Evolutionary conservation across 2,113 vertebrate genomes (phyloP).

Genomic region (Spilogale gracilis): DNA sequence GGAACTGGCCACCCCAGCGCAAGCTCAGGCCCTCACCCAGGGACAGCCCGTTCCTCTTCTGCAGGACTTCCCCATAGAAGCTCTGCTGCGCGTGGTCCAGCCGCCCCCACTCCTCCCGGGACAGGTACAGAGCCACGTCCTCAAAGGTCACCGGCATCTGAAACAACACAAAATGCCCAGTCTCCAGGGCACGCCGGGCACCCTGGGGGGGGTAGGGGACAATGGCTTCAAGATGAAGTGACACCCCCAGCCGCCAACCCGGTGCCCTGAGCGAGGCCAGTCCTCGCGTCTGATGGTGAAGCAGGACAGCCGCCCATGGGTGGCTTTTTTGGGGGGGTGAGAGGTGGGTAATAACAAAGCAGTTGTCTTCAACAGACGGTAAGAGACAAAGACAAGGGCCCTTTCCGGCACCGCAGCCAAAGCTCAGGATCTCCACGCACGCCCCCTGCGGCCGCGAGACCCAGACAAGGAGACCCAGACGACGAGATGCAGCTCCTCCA

Average conservation of each 20-base stretch:
- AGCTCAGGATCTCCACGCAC: not conserved
- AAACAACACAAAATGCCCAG: not conserved
- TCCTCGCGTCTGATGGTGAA: not conserved
- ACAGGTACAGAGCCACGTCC: constrained; percentile 81
- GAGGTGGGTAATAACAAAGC: not conserved
- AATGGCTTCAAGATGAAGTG: not conserved
- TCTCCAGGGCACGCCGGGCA: not conserved
- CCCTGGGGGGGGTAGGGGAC: not conserved
- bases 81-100: constrained; percentile 72
- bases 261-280: not conserved
- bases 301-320: not conserved
- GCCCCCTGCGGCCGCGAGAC: not conserved
- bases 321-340: not conserved
- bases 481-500: not conserved
- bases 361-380: not conserved
- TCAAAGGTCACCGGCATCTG: constrained; percentile 84
- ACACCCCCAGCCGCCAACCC: not conserved
- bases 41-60: constrained; percentile 55
- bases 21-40: constrained; percentile 57
- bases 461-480: rapidly evolving
- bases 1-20: not conserved
- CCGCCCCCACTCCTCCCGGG: constrained; percentile 79
- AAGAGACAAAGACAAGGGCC: not conserved
- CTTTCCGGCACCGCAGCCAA: not conserved
- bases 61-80: constrained; percentile 62